Percentiles rank a stretch among this genome's conserved stretches.
Evolutionary conservation across 2,888 invertebrate species (phyloP).

Genomic region (Molorchus minor): DNA sequence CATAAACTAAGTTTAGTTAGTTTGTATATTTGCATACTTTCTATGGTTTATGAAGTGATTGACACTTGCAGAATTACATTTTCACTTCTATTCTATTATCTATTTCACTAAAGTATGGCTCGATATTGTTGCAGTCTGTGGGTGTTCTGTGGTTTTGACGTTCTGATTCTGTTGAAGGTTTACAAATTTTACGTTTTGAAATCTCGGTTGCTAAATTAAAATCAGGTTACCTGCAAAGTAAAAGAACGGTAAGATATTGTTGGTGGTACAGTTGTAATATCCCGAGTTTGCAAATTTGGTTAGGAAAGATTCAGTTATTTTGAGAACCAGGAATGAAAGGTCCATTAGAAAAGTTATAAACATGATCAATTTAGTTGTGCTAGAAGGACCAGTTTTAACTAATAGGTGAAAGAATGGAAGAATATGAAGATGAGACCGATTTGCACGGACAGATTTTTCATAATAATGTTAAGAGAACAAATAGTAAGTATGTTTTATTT

Average conservation of each 20-base stretch:
- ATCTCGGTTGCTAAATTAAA: not conserved
- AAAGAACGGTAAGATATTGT: not conserved
- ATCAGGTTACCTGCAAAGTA: not conserved
- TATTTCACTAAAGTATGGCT: too few species aligned
- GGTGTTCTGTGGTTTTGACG: not conserved
- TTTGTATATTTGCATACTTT: too few species aligned
- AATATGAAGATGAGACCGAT: slow-evolving; percentile 73
- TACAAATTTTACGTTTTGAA: too few species aligned
- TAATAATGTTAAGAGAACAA: slow-evolving; percentile 92
- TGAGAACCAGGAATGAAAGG: slow-evolving; percentile 20
- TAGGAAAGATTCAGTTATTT: slow-evolving; percentile 1
- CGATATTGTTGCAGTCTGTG: too few species aligned
- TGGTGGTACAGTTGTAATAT: slow-evolving; percentile 17
- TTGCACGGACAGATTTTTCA: slow-evolving; percentile 91
- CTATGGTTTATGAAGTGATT: too few species aligned
- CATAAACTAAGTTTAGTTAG: too few species aligned
- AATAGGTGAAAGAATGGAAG: slow-evolving; percentile 61
- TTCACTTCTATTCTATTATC: too few species aligned
- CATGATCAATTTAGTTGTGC: slow-evolving; percentile 41
- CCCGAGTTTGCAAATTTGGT: slow-evolving; percentile 4
- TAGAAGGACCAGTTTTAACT: slow-evolving; percentile 45
- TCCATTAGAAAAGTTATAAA: slow-evolving; percentile 16
- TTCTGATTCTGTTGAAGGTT: too few species aligned
- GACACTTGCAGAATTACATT: too few species aligned
- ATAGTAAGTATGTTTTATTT: slow-evolving; percentile 76